Base-by-base conservation (phyloP, 1,140 invertebrate genomes). In the Lepidurus packardi region DNA sequence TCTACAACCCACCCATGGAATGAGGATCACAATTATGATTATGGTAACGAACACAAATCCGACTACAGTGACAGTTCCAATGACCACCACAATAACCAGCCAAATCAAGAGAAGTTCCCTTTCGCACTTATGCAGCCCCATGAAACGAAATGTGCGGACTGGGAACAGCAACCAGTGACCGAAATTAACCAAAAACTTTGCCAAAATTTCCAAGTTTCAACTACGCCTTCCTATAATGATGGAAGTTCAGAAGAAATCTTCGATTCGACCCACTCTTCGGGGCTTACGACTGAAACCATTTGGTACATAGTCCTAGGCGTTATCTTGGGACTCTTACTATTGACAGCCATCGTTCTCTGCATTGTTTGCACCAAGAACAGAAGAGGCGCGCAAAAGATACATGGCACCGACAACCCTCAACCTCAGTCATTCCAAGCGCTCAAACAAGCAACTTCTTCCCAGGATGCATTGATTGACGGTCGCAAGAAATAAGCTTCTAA, bases 251-350 rank as follows among this genome's bases (percentile, higher is more conserved):
- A n/a, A n/a, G 53, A 7, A 16, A 34, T 34, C 34, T 16, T 65
- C 16, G 21, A 21, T 1, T 21, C 16, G 16, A 9, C 16, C 16
- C 16, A n/a, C 16, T 11, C 8, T 13, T 65, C 53, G 53, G 53
- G 53, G 7, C 13, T 65, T 13, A 65, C 16, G 16, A 65, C 53
- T 11, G 53, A 65, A 65, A 65, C 53, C 7, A 16, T 65, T 7
- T 65, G 53, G 53, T 65, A 65, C 53, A 65, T 65, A 7, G 53
- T 65, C 13, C 53, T 65, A 16, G 53, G 53, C 53, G 53, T 65
- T 16, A 65, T 65, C 8, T 65, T 65, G 13, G 53, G 53, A 13
- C 21, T 65, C 16, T 16, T 65, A 21, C n/a, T 65, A 13, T 11
- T 65, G 21, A 65, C 53, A 21, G 53, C 21, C 53, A 65, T 65